Evolutionary conservation across 2,888 invertebrate genomes (phyloP), one percentile per base, ranked within the genome.

Genomic region (Drosophila paramelanica): DNA sequence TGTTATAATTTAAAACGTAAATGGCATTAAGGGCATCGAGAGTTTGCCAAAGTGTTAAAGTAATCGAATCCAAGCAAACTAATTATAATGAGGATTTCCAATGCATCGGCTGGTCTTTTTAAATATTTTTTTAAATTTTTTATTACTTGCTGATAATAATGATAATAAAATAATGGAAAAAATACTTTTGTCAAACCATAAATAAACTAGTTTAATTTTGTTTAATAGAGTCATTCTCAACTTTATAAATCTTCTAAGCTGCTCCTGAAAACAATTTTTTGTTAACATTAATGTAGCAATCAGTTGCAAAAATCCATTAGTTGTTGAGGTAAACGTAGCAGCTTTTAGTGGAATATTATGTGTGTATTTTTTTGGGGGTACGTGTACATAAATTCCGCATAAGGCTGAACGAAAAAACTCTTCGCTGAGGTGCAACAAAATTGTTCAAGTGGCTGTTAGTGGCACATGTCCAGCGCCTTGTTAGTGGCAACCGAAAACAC

Each of bases 401-500:
- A 49, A 49, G 49, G 20, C 20, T 36, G 42, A 33, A 25, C n/a
- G 10, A 56, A 56, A 17, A 58, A 43, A 49, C 23, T 58, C 57
- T 58, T 61, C 64, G 68, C 43, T 50, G 64, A 73, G 58, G 59
- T 53, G 76, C 58, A 55, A 77, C 73, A 64, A 75, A 75, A 61
- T 77, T 60, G 52, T 61, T 77, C 25, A 68, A 77, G 75, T 75
- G 73, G 78, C 72, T 72, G 75, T 75, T 66, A 49, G 69, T 70
- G 85, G 84, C 87, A 77, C 87, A 84, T 87, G 83, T 83, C 87
- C 81, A 79, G 81, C 67, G 84, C 81, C 79, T 83, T 83, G 83
- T 83, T 79, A 46, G 52, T 68, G 83, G 83, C 87, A 83, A 73
- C 83, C 77, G 81, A 87, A 83, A 83, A 87, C 83, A 83, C 85